Evolutionary conservation across 1,140 invertebrate genomes (phyloP).

Genomic region (Zaprionus ornatus): DNA sequence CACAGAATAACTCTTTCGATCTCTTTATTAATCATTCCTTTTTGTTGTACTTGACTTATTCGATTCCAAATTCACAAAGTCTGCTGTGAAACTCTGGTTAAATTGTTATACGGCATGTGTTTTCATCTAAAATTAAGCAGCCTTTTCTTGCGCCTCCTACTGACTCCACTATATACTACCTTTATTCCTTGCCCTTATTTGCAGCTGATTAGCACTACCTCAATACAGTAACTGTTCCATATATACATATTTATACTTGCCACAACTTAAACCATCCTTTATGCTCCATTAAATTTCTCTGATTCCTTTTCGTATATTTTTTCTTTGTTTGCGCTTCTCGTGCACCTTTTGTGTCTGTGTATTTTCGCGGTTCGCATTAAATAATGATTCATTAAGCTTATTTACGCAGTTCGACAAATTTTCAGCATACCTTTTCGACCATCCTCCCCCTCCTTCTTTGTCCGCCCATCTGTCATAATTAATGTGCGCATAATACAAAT

Average conservation of each 20-base stretch:
- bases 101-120: background rate
- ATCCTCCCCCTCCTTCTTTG: background rate
- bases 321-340: conserved; percentile 5
- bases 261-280: background rate
- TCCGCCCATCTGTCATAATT: conserved; percentile 37
- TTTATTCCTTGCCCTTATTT: background rate
- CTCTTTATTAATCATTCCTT: background rate
- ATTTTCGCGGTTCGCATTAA: conserved; percentile 19
- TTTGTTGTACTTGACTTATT: background rate
- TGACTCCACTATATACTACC: background rate
- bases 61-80: background rate
- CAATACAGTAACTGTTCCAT: background rate
- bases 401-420: conserved; percentile 42
- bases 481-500: conserved; percentile 50
- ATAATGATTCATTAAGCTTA: conserved; percentile 45
- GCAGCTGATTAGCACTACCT: background rate
- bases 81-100: background rate
- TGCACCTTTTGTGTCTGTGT: conserved; percentile 30
- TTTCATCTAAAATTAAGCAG: background rate
- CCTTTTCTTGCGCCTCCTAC: background rate
- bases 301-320: background rate
- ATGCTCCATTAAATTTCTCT: background rate
- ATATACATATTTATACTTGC: no score
- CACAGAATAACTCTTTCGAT: background rate
- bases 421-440: conserved; percentile 10